A percentile compares a stretch with the other conserved stretches of the same genome.
phyloP scores from a whole-genome alignment of 2,888 invertebrate genomes.

The Hemaris fuciformis region DNA sequence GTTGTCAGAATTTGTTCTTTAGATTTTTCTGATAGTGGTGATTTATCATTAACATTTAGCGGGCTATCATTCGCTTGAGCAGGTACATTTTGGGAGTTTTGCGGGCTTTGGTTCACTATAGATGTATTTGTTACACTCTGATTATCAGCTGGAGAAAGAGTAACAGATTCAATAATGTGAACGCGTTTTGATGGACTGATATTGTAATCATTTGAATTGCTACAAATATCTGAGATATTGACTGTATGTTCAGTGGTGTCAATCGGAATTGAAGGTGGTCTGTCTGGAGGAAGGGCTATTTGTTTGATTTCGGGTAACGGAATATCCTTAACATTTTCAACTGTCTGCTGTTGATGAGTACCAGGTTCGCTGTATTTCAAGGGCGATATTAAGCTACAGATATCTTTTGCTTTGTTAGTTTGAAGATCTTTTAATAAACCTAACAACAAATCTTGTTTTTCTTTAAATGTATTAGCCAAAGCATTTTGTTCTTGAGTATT shows the following conservation, averaged over 20 bases:
- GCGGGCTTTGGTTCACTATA: neutral
- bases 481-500: slow-evolving; percentile 31
- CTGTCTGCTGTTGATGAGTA: slow-evolving; percentile 17
- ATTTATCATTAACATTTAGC: neutral
- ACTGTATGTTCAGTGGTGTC: neutral
- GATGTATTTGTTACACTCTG: neutral
- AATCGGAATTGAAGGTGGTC: neutral
- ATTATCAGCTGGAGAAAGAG: slow-evolving; percentile 33
- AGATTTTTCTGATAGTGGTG: slow-evolving; percentile 13
- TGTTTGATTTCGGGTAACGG: neutral
- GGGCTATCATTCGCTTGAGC: neutral
- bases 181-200: slow-evolving; percentile 53
- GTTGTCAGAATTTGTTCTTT: slow-evolving; percentile 18
- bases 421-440: slow-evolving; percentile 55
- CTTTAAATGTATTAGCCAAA: slow-evolving; percentile 40
- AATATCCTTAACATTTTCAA: slow-evolving; percentile 16
- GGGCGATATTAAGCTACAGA: slow-evolving; percentile 33
- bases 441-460: slow-evolving; percentile 54
- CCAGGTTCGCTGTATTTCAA: slow-evolving; percentile 21
- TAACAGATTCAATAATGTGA: slow-evolving; percentile 62
- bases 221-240: neutral
- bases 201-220: neutral
- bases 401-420: slow-evolving; percentile 34
- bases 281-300: neutral
- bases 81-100: neutral